Conservation (phyloP, 2,888 invertebrate species). For the Flexamia atlantica region DNA sequence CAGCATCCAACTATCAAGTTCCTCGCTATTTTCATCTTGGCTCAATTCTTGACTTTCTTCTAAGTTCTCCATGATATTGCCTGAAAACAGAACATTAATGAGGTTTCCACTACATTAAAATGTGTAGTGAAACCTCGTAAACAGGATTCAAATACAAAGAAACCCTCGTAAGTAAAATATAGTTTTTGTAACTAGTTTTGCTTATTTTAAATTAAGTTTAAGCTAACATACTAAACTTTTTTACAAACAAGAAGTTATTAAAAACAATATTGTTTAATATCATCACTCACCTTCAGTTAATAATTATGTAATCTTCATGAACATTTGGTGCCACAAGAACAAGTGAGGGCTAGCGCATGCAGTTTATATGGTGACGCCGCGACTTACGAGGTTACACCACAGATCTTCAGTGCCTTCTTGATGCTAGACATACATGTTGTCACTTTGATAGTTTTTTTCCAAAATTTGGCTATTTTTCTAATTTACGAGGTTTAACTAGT, state of each 20-base stretch:
- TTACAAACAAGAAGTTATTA: background rate
- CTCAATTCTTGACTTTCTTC: background rate
- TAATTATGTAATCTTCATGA: background rate
- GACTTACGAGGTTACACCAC: conserved; percentile 4
- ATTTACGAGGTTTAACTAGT: conserved; percentile 44
- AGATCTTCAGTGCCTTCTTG: background rate
- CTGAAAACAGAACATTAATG: background rate
- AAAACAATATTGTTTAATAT: background rate
- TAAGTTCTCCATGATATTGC: background rate
- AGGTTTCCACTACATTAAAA: background rate
- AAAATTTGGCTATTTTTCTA: background rate
- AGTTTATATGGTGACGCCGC: background rate
- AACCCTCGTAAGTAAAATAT: background rate
- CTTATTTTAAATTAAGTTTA: background rate
- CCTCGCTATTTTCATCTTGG: background rate
- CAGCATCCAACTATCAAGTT: background rate
- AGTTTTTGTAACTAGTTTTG: background rate
- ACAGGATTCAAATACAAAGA: background rate
- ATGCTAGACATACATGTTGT: background rate
- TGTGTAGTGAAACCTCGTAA: conserved; percentile 18
- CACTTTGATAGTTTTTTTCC: background rate
- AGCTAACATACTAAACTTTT: background rate
- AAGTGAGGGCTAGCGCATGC: background rate
- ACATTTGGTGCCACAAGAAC: background rate
- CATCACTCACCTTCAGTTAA: background rate